Conservation (phyloP, 2,113 vertebrate genomes). For the Pangasianodon hypophthalmus region DNA sequence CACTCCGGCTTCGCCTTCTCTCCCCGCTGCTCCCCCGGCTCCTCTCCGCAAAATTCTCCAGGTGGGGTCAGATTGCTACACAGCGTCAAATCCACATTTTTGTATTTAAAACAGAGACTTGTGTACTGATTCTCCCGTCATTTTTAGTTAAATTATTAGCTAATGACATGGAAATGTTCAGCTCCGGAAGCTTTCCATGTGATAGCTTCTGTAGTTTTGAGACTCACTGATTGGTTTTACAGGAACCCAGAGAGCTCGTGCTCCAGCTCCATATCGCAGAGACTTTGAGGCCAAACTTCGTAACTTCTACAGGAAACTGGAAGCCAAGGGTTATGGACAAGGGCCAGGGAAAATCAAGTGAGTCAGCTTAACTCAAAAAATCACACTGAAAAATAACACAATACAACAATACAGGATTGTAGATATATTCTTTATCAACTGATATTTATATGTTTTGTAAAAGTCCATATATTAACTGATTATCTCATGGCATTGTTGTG, state of each 20-base stretch:
- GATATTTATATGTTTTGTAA: too few relatives aligned
- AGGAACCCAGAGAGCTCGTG: constrained; percentile 86
- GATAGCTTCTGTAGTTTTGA: neutral
- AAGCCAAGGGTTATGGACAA: constrained; percentile 79
- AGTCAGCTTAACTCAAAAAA: constrained; percentile 48
- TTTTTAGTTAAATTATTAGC: neutral
- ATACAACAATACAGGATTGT: neutral
- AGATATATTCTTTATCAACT: neutral
- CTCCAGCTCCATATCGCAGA: constrained; percentile 87
- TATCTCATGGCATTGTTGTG: neutral
- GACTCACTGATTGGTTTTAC: constrained; percentile 13
- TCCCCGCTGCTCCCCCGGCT: constrained; percentile 86
- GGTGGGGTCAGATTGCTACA: constrained; percentile 63
- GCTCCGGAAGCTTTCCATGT: neutral
- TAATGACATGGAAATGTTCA: neutral
- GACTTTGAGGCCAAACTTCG: constrained; percentile 90
- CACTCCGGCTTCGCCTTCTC: constrained; percentile 88
- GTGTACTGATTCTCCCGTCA: neutral
- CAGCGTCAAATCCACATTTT: too few relatives aligned
- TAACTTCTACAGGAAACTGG: constrained; percentile 90
- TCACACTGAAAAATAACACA: neutral
- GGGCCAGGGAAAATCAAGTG: constrained; percentile 85
- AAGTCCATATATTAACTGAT: neutral
- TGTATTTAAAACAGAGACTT: neutral
- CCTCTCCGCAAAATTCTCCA: constrained; percentile 89